Evolutionary conservation across 1,140 invertebrate species (phyloP), one percentile per base, ranked within the genome.

Genomic region (Aphelenchoides fujianensis): DNA sequence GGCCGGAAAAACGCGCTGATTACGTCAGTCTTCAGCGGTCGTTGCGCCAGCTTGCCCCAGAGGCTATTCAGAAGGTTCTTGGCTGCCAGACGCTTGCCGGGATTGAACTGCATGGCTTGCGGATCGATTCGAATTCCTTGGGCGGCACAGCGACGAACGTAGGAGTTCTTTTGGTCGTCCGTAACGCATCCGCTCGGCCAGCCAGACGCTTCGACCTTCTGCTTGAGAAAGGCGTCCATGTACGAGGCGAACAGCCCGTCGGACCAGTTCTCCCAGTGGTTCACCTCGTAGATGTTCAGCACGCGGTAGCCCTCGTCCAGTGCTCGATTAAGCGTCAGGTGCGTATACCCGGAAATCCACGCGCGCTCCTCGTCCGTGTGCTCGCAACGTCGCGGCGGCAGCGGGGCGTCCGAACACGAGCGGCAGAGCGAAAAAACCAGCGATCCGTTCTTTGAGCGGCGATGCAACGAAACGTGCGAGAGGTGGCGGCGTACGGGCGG

Each of bases 11-110:
- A n/a, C n/a, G n/a, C n/a, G n/a, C n/a, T n/a, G n/a, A n/a, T n/a
- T n/a, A n/a, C n/a, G n/a, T n/a, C n/a, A n/a, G 70, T 70, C 7
- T 31, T 32, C 19, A 28, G 7, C 9, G 34, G 57, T 12, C 19
- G 12, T 41, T 74, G 70, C 0, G 32, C 70, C 53, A 71, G 23
- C 52, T 71, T 71, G 27, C 70, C 70, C 70, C 70, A 71, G 5
- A 71, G 72, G 0, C 30, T 7, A 62, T 71, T 71, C n/a, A 31
- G 1, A 36, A 72, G 9, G 2, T 61, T 61, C 1, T 71, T 71
- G 19, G 70, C 70, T 19, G 68, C 5, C 9, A 28, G 30, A 0
- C 70, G 27, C 7, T 57, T 70, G 12, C 70, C 70, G 2, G 70
- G 31, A 63, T 71, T 71, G 30, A 35, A 32, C 16, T 2, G 52